phyloP scores from a whole-genome alignment of 2,113 vertebrate species.

The Rhinopomastus cyanomelas region DNA sequence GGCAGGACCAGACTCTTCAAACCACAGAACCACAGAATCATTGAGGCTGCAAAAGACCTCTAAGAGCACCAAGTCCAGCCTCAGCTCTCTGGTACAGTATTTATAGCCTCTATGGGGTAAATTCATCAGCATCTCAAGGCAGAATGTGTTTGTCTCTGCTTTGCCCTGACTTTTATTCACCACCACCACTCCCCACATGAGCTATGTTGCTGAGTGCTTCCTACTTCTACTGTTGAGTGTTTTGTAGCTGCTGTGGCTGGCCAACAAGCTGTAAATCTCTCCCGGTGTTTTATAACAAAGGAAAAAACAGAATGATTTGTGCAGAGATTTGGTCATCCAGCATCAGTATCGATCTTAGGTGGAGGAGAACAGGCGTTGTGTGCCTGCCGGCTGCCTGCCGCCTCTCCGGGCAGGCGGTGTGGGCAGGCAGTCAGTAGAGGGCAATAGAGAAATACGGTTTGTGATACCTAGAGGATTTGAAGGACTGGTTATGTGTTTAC shows the following conservation, averaged over 20 bases:
- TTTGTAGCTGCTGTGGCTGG: neutral
- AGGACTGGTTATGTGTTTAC: conserved; percentile 63
- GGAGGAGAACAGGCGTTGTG: neutral
- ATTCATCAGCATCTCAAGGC: neutral
- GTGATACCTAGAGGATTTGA: conserved; percentile 47
- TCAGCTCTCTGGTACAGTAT: neutral
- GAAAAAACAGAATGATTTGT: conserved; percentile 44
- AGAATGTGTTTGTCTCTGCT: neutral
- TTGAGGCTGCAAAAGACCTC: too few relatives aligned
- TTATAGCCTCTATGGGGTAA: neutral
- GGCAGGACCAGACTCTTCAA: neutral
- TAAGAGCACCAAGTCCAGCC: neutral
- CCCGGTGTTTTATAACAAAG: conserved; percentile 26
- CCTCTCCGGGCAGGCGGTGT: neutral
- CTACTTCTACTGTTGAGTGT: neutral
- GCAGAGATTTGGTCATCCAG: conserved; percentile 23
- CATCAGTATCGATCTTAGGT: conserved; percentile 20
- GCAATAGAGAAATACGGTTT: conserved; percentile 64
- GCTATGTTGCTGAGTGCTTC: conserved; percentile 1
- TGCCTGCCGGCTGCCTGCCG: neutral
- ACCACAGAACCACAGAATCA: neutral
- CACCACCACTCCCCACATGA: neutral
- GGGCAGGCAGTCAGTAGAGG: conserved; percentile 54
- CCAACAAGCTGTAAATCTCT: neutral
- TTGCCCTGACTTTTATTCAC: conserved; percentile 23